Base-by-base conservation (phyloP, 64 coral and sea anemone species). In the Montipora efflorescens region DNA sequence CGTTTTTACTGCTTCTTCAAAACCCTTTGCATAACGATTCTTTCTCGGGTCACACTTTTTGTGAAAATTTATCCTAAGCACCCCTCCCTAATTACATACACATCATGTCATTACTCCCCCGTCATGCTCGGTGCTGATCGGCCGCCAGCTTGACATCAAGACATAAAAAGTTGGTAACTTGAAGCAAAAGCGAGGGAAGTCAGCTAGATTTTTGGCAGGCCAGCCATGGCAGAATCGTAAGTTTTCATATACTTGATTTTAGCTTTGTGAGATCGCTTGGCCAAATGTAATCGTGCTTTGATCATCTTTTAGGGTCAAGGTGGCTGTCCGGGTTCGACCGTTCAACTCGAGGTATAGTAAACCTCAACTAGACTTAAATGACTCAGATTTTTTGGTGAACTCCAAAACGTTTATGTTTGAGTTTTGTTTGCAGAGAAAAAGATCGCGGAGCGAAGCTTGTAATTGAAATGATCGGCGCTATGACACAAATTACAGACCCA, bases 271-370 rank as follows among this genome's bases (percentile, higher is more conserved):
- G 43, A 14, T 43, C 16, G 71, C 13, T 64, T 64, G 9, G 14
- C 8, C 15, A 48, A 50, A 86, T 47, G 18, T 86, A 86, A 86
- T 86, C 82, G 66, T 20, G 45, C 14, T 86, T 84, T 86, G 67
- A 86, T 86, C 18, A 86, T 86, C 36, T 86, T 88, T 16, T 15
- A 98, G 96, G 90, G 96, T 98, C 74, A 99, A 99, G 87, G 98
- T 99, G 1, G 98, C 98, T 52, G 98, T 99, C 5, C 95, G 98
- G 18, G 98, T 99, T 53, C 92, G 98, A 49, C 98, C 98, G 50
- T 99, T 99, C 92, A 99, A 99, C 78, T 91, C 92, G 75, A 96
- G 98, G 98, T n/a, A n/a, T n/a, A n/a, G n/a, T 99, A 95, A 85
- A 25, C 6, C 10, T 84, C 5, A 47, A 44, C 8, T 3, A 45